A percentile compares a stretch with the other conserved stretches of the same genome.
Evolutionary conservation across 2,113 vertebrate species (phyloP).

Genomic region (Aldabrachelys gigantea): DNA sequence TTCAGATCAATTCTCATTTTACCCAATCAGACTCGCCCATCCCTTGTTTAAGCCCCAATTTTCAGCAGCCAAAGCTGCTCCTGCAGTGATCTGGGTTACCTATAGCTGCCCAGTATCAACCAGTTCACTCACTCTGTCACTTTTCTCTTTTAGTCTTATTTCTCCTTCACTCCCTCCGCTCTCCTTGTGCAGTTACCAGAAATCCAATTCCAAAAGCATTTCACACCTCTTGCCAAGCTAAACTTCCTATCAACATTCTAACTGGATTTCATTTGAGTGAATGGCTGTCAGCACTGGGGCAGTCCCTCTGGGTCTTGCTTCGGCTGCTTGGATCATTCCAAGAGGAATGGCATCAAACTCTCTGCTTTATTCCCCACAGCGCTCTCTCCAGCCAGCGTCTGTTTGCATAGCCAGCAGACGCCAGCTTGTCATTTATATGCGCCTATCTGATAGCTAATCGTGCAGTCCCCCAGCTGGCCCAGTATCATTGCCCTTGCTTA

Average conservation of each 20-base stretch:
- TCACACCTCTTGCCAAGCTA: background rate
- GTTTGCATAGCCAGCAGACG: background rate
- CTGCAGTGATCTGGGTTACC: background rate
- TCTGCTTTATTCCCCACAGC: background rate
- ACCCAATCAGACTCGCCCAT: background rate
- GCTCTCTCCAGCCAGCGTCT: background rate
- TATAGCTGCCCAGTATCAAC: background rate
- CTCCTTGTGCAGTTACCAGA: background rate
- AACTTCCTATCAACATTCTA: background rate
- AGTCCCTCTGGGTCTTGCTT: background rate
- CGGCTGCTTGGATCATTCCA: fast-evolving
- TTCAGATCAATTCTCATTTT: background rate
- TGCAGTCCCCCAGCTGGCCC: background rate
- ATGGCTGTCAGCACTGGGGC: fast-evolving
- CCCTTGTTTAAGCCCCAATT: background rate
- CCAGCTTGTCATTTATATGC: background rate
- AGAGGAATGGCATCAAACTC: fast-evolving
- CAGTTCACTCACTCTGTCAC: background rate
- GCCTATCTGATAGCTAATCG: background rate
- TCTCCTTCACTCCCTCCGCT: background rate
- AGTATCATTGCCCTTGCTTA: background rate
- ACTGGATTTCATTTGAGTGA: background rate
- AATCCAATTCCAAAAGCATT: background rate
- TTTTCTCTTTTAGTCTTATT: background rate
- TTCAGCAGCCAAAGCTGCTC: background rate